Base-by-base conservation (phyloP, 2,888 invertebrate species). In the Temnothorax unifasciatus region DNA sequence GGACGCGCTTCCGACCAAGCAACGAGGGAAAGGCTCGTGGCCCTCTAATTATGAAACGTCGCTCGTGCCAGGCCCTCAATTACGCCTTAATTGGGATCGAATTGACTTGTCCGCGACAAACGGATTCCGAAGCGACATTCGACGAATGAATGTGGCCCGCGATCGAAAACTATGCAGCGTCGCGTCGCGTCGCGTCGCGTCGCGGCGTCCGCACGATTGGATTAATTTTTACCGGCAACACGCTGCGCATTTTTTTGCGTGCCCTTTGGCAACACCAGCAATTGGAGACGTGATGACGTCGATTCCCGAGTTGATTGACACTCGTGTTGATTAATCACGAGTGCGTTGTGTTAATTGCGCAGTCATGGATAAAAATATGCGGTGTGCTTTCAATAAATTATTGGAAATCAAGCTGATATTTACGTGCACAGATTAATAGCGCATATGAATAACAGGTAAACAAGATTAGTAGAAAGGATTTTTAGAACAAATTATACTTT, bases 41-140 rank as follows among this genome's bases (percentile, higher is more conserved):
- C 50, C 52, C 79, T 86, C 75, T 75, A 85, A 85, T 86, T 85
- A 77, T 77, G 76, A 84, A 74, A 84, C 82, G 73, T 82, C 66
- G 57, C 69, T 61, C 52, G 63, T 1, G 83, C 61, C 84, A 52
- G 68, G 83, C 82, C 76, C 73, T 86, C 83, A 77, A 87, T 87
- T 86, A 84, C 44, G 44, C 73, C 61, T 61, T 82, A 85, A 86
- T 84, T 85, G 84, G 44, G 57, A 74, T 85, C 66, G 75, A 50
- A 57, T 66, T 71, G 81, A 57, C 21, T 59, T 61, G 50, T 41
- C 25, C 59, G 21, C 61, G 64, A 69, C 85, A 54, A 71, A 79
- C 63, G 61, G 44, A 85, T 82, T 71, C 41, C 61, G 44, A 59
- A 38, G 52, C 66, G 74, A 41, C 52, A 59, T 84, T 44, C 71